Evolutionary conservation across 2,888 invertebrate genomes (phyloP).

Genomic region (Gasteruption jaculator): DNA sequence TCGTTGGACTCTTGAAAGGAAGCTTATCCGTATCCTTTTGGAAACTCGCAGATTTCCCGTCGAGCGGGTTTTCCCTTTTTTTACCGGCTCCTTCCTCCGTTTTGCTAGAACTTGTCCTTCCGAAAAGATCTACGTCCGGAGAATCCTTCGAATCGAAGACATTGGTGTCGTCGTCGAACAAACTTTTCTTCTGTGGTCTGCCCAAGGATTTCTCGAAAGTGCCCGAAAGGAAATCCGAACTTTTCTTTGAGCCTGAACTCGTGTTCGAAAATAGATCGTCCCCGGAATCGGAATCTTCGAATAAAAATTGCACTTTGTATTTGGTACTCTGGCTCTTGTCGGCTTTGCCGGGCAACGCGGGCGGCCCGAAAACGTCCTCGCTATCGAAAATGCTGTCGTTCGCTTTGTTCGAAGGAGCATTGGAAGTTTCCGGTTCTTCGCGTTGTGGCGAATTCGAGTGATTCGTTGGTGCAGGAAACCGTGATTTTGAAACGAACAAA

Average conservation of each 20-base stretch:
- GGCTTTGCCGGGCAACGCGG: slow-evolving; percentile 41
- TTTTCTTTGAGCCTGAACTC: slow-evolving; percentile 39
- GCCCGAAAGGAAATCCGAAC: slow-evolving; percentile 31
- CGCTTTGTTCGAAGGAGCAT: slow-evolving; percentile 10
- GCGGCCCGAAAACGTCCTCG: slow-evolving; percentile 43
- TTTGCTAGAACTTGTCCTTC: slow-evolving; percentile 5
- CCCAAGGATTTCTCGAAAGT: slow-evolving; percentile 24
- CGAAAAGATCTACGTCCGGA: slow-evolving; percentile 39
- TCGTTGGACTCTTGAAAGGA: slow-evolving; percentile 12
- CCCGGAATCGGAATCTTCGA: slow-evolving; percentile 46
- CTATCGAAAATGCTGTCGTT: slow-evolving; percentile 33
- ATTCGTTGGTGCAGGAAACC: slow-evolving; percentile 17
- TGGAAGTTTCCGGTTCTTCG: slow-evolving; percentile 11
- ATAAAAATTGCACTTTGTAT: slow-evolving; percentile 38
- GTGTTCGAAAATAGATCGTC: slow-evolving; percentile 43
- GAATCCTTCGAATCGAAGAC: slow-evolving; percentile 31
- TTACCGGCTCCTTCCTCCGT: slow-evolving; percentile 10
- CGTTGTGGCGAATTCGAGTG: slow-evolving; percentile 9
- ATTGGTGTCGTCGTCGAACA: slow-evolving; percentile 38
- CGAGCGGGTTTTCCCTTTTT: background rate
- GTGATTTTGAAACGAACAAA: slow-evolving; percentile 27
- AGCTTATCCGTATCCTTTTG: no score
- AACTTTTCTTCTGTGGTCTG: slow-evolving; percentile 22
- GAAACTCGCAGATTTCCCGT: background rate
- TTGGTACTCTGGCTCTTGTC: slow-evolving; percentile 30